phyloP scores from a whole-genome alignment of 2,797 vertebrate genomes.

The Avahi laniger region DNA sequence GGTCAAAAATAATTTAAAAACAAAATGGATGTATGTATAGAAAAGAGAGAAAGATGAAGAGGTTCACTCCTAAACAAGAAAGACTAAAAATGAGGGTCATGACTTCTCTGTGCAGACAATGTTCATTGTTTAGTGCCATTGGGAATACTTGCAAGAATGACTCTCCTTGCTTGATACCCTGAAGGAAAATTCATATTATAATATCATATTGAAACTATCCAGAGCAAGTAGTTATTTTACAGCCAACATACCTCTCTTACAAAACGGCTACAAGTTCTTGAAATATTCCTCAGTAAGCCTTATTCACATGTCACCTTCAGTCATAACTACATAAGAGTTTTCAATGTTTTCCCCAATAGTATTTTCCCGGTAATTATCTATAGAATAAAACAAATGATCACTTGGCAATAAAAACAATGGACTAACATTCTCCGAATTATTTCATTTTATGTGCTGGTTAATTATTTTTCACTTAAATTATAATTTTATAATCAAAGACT shows the following conservation, averaged over 20 bases:
- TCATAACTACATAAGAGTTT: not conserved
- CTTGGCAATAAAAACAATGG: not conserved
- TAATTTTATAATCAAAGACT: not conserved
- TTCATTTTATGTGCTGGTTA: not conserved
- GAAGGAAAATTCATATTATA: not conserved
- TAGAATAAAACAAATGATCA: not conserved
- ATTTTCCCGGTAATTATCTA: not conserved
- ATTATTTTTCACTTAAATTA: constrained; percentile 17
- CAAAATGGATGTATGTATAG: not conserved
- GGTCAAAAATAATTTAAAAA: not conserved
- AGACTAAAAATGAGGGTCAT: not conserved
- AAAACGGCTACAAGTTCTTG: not conserved
- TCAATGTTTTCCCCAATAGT: not conserved
- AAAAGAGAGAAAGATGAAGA: not conserved
- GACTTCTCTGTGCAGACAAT: not conserved
- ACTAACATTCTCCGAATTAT: not conserved
- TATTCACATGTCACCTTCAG: not conserved
- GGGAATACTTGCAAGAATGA: not conserved
- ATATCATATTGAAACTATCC: not conserved
- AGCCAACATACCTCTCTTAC: not conserved
- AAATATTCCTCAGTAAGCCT: not conserved
- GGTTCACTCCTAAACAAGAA: not conserved
- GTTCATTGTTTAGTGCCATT: not conserved
- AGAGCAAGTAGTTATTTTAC: not conserved
- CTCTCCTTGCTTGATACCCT: not conserved